Evolutionary conservation across 2,888 invertebrate species (phyloP), one percentile per base, ranked within the genome.

Genomic region (Cabera pusaria): DNA sequence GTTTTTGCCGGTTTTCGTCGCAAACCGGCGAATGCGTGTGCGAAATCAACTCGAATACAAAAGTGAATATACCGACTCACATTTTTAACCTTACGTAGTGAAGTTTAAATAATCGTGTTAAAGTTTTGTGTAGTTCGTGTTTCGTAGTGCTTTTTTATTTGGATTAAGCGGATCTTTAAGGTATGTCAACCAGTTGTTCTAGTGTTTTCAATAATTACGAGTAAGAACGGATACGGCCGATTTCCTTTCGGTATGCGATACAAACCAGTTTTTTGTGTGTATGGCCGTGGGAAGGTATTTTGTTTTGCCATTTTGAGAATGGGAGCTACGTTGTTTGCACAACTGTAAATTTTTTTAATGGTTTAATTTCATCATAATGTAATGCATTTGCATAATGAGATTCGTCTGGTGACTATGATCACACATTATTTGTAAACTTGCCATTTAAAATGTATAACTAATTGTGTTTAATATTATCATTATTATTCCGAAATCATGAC

Each of bases 201-300:
- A 14, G 58, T 39, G 52, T 53, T 71, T 69, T 74, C 72, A 67
- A 64, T 76, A 65, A 70, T 68, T 65, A 69, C 57, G 59, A 52
- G 46, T 59, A 64, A 63, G 52, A 64, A 65, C 72, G 73, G 75
- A 75, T 68, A 69, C 66, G 66, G 57, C 52, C 67, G 74, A 75
- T 83, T 84, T 81, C 72, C 77, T 81, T 80, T 80, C 54, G 77
- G 77, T 73, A 79, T 80, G 81, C 76, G 79, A 72, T 58, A 49
- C 49, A 58, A 76, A 85, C 85, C 76, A 66, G 86, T 84, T 85
- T 78, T 71, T 73, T 72, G 78, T 81, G 75, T 80, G 81, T 72
- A 68, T 66, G 59, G 68, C 71, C 84, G 86, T 86, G 86, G 82
- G 86, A 86, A 85, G 79, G 73, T 56, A 77, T 76, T 72, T 62